Evolutionary conservation across 2,113 vertebrate species (phyloP).

Genomic region (Bufo gargarizans): DNA sequence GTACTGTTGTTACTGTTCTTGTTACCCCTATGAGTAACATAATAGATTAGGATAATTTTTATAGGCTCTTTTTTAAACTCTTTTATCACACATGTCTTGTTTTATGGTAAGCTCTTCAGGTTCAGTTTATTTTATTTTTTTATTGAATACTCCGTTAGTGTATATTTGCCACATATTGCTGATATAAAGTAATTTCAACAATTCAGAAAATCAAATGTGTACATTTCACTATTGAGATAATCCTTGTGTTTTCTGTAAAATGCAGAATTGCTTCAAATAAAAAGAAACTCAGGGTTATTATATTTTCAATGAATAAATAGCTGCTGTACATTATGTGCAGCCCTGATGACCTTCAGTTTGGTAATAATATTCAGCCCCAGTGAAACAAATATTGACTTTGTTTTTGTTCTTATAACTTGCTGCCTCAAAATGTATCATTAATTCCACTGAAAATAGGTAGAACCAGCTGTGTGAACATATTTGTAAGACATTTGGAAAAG

Average conservation of each 20-base stretch:
- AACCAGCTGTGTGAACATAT: not conserved
- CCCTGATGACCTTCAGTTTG: not conserved
- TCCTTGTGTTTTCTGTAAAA: not conserved
- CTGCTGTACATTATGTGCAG: not conserved
- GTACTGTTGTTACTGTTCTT: no score
- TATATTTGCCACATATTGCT: no score
- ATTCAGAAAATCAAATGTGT: not conserved
- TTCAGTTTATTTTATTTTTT: no score
- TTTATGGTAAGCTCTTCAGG: no score
- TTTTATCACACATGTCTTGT: no score
- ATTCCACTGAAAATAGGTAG: not conserved
- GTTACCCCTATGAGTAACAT: no score
- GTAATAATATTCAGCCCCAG: not conserved
- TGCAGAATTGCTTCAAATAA: not conserved
- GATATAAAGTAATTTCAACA: no score
- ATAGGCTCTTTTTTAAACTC: no score
- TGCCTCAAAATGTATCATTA: not conserved
- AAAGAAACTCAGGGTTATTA: not conserved
- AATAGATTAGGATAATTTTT: no score
- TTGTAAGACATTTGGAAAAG: not conserved
- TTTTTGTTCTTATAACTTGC: not conserved
- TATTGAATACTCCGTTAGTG: no score
- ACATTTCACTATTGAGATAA: not conserved
- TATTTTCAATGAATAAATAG: not conserved
- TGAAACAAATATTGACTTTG: conserved; percentile 4